A percentile compares a stretch with the other conserved stretches of the same genome.
Evolutionary conservation across 2,113 vertebrate species (phyloP).

Genomic region (Psittacara wagleri): DNA sequence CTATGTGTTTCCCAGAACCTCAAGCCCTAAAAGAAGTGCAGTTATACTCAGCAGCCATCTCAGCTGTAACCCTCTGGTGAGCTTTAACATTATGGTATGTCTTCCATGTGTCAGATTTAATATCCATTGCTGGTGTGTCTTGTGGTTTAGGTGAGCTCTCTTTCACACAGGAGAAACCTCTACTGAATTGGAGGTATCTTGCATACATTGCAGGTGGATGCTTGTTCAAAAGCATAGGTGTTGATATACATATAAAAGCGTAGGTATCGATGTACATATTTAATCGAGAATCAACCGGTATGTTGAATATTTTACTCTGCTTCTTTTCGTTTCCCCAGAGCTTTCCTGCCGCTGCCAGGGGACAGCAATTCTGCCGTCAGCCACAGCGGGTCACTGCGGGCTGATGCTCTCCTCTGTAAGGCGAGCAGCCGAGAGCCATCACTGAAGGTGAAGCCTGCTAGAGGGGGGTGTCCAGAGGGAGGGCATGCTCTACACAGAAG

Average conservation of each 20-base stretch:
- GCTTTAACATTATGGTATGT: neutral
- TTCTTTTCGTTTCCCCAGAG: neutral
- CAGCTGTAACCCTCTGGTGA: neutral
- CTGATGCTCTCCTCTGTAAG: no score
- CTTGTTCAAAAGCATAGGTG: neutral
- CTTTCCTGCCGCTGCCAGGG: neutral
- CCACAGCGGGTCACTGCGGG: neutral
- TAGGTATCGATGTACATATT: rapidly evolving
- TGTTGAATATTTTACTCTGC: neutral
- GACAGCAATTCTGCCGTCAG: neutral
- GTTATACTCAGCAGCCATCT: neutral
- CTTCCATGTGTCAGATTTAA: neutral
- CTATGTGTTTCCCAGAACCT: neutral
- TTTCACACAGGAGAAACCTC: neutral
- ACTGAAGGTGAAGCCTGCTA: neutral
- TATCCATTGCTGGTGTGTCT: neutral
- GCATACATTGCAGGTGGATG: neutral
- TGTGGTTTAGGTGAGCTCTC: neutral
- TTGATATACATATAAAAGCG: rapidly evolving
- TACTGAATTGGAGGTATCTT: neutral
- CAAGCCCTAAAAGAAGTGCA: neutral
- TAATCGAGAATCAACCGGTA: neutral
- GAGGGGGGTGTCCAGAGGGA: neutral
- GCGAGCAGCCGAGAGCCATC: neutral
- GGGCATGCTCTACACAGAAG: neutral